These are phyloP conservation scores for Liposcelis brunnea DNA, from an alignment of 2,888 invertebrate species.

Conservation along the genomic window DNA sequence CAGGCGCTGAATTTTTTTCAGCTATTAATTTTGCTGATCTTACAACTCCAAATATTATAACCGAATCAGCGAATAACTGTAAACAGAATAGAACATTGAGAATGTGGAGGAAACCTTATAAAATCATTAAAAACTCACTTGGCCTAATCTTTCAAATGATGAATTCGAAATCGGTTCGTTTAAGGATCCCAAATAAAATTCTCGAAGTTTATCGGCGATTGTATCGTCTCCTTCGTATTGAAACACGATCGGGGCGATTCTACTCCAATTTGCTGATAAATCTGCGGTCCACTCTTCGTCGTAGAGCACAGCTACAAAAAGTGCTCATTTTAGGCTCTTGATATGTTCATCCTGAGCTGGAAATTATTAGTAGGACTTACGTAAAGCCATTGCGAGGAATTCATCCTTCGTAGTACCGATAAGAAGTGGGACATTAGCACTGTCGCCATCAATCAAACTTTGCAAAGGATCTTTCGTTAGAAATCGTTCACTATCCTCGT, in stretches of 20 bases:
- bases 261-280: slow-evolving; percentile 41
- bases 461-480: slow-evolving; percentile 40
- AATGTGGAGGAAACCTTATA: background rate
- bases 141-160: slow-evolving; percentile 27
- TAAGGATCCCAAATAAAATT: slow-evolving; percentile 31
- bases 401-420: slow-evolving; percentile 48
- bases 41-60: slow-evolving; percentile 40
- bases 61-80: slow-evolving; percentile 38
- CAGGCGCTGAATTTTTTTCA: slow-evolving; percentile 32
- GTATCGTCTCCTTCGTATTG: slow-evolving; percentile 35
- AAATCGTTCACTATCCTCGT: slow-evolving; percentile 42
- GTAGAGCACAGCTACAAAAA: slow-evolving; percentile 30
- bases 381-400: slow-evolving; percentile 40
- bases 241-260: slow-evolving; percentile 45
- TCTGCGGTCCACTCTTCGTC: slow-evolving; percentile 34
- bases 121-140: slow-evolving; percentile 21
- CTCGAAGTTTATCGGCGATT: slow-evolving; percentile 33
- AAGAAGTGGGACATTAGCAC: slow-evolving; percentile 44
- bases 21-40: slow-evolving; percentile 41
- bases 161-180: slow-evolving; percentile 25
- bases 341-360: slow-evolving; percentile 6
- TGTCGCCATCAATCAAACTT: slow-evolving; percentile 36
- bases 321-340: too few relatives aligned
- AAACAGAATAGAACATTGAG: slow-evolving; percentile 11
- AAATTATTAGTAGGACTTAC: slow-evolving; percentile 27